These are phyloP conservation scores for Ellobius talpinus DNA, from an alignment of 2,113 vertebrate species.

Conservation along the genomic window DNA sequence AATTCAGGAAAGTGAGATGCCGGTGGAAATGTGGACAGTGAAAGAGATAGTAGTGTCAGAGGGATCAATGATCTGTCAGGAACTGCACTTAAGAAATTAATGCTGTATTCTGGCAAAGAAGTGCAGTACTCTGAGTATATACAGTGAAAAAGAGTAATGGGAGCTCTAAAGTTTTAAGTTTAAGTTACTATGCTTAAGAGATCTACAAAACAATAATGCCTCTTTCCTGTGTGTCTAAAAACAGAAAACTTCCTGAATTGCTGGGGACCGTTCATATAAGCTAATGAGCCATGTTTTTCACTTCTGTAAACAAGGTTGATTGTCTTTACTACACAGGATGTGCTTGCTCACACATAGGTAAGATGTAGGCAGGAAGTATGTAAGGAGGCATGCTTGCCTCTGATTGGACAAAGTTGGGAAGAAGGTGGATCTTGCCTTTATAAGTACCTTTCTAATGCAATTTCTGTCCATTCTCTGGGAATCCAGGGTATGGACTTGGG, in stretches of 20 bases:
- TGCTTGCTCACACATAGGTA: background rate
- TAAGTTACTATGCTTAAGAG: background rate
- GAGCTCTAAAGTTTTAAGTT: background rate
- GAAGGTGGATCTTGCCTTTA: background rate
- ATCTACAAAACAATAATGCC: background rate
- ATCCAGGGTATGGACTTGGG: background rate
- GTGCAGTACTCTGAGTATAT: background rate
- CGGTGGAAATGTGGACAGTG: background rate
- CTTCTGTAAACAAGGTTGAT: background rate
- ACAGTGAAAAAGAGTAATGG: background rate
- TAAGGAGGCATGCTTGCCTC: background rate
- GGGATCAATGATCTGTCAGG: background rate
- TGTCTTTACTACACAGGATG: background rate
- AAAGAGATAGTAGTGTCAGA: background rate
- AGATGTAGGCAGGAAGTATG: background rate
- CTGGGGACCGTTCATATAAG: background rate
- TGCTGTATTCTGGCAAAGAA: background rate
- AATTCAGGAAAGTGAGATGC: background rate
- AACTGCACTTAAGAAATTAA: no score
- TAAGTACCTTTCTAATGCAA: no score
- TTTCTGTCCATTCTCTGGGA: no score
- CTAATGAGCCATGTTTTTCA: background rate
- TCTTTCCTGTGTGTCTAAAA: background rate
- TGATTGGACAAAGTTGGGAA: background rate
- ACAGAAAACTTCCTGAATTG: background rate